Conservation (phyloP, 35 echinoderm and acorn worm species). For the Lytechinus pictus region DNA sequence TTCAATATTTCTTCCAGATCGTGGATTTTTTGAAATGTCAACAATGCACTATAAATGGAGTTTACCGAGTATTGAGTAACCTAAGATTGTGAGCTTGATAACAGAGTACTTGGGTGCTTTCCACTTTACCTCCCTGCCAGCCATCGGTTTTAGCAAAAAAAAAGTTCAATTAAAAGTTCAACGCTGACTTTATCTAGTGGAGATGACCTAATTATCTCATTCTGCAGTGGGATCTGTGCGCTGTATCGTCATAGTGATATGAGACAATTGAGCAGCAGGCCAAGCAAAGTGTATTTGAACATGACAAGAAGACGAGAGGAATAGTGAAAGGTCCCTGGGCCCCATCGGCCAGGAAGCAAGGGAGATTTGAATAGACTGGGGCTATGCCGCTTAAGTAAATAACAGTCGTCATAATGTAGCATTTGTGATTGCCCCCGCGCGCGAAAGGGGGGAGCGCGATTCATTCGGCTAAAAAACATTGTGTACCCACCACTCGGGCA, state of each 20-base stretch:
- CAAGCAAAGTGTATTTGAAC: constrained; percentile 28
- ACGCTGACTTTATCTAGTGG: constrained; percentile 28
- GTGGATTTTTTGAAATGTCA: constrained; percentile 35
- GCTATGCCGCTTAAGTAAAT: constrained; percentile 57
- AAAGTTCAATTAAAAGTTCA: constrained; percentile 50
- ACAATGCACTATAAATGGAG: constrained; percentile 33
- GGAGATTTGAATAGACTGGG: constrained; percentile 51
- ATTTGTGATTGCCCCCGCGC: constrained; percentile 50
- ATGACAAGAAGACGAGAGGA: constrained; percentile 3
- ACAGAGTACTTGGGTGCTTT: not conserved
- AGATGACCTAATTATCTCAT: constrained; percentile 48
- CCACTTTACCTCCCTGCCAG: not conserved
- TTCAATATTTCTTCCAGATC: not conserved
- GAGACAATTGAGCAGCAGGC: constrained; percentile 28
- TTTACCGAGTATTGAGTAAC: constrained; percentile 34
- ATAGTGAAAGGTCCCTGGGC: constrained; percentile 31
- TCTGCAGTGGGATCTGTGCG: constrained; percentile 13
- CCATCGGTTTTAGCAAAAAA: constrained; percentile 29
- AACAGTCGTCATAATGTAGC: constrained; percentile 59
- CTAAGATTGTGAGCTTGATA: not conserved
- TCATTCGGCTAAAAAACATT: constrained; percentile 51
- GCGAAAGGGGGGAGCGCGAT: constrained; percentile 40
- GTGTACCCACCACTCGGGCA: constrained; percentile 28
- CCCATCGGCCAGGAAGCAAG: constrained; percentile 24
- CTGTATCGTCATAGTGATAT: not conserved